These are phyloP conservation scores for Tryphoninae sp. DNA, from an alignment of 2,888 invertebrate species.

Conservation along the genomic window DNA sequence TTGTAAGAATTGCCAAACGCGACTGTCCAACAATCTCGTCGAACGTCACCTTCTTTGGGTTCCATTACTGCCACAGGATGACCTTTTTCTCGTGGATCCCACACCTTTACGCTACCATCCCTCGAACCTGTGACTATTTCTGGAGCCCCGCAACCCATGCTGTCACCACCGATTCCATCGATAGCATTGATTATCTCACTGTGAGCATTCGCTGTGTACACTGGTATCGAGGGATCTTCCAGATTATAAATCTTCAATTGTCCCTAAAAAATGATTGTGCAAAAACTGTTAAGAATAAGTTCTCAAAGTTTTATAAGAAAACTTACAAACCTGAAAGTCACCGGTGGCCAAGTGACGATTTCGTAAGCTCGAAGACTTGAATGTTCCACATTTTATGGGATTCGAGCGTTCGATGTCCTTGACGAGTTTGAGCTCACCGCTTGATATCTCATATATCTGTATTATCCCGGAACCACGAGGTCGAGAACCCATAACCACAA, in stretches of 20 bases:
- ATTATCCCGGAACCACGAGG: constrained; percentile 93
- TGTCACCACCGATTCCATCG: constrained; percentile 93
- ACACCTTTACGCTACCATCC: constrained; percentile 97
- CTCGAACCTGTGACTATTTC: constrained; percentile 97
- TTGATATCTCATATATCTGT: constrained; percentile 90
- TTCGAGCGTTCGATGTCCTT: constrained; percentile 91
- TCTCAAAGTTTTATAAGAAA: background rate
- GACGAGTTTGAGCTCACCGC: constrained; percentile 87
- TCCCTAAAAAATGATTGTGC: constrained; percentile 83
- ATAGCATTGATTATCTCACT: constrained; percentile 94
- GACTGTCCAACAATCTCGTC: constrained; percentile 96
- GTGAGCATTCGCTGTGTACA: constrained; percentile 92
- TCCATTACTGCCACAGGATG: constrained; percentile 95
- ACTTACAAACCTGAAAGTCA: constrained; percentile 85
- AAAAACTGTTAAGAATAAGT: background rate
- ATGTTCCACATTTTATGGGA: constrained; percentile 96
- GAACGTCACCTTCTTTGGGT: constrained; percentile 86
- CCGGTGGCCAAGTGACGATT: constrained; percentile 94
- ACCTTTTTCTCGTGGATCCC: constrained; percentile 96
- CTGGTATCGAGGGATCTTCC: constrained; percentile 87
- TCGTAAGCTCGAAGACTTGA: constrained; percentile 92
- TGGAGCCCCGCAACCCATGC: constrained; percentile 93
- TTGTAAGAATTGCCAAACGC: constrained; percentile 96
- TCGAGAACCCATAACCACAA: constrained; percentile 93
- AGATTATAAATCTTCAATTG: constrained; percentile 83